Base-by-base conservation (phyloP, 2,888 invertebrate species). In the Aleiodes alternator region DNA sequence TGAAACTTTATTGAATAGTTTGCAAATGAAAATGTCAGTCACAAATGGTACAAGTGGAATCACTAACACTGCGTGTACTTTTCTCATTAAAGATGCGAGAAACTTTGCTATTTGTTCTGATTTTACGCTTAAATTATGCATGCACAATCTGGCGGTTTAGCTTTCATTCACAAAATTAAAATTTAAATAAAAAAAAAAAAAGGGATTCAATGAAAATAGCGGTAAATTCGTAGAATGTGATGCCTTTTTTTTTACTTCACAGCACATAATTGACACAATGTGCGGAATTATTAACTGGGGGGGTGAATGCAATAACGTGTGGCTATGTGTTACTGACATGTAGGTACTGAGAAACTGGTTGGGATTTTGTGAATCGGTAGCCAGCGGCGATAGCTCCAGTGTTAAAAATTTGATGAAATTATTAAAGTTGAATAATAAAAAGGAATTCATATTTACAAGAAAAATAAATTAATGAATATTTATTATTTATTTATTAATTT, bases 51-150 rank as follows among this genome's bases (percentile, higher is more conserved):
- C 82, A 82, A 80, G 82, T 82, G 84, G 85, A 86, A 84, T 83
- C 83, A 83, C 81, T 79, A 78, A 78, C 55, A 69, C 55, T 71
- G 69, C 56, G 43, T 69, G 51, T 50, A 56, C 73, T 68, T 29
- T 81, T 79, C 84, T 85, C 84, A 85, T 86, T 85, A 84, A 29
- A 84, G 83, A 86, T 85, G 87, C 86, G 84, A 85, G 43, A 88
- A 88, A 88, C 87, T 88, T 88, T 88, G 86, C 88, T 88, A 88
- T 88, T 88, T 87, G 87, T 88, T 87, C 84, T 87, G 87, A 84
- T 34, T 43, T 43, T 85, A 83, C 81, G 85, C 7, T 84, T 88
- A 86, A 88, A 88, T 88, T 88, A 88, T 88, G 88, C 87, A 88
- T 87, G 88, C 87, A 85, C 88, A 87, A 88, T 87, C 87, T 88